phyloP scores from a whole-genome alignment of 1,140 invertebrate species.

The Oedothorax gibbosus region DNA sequence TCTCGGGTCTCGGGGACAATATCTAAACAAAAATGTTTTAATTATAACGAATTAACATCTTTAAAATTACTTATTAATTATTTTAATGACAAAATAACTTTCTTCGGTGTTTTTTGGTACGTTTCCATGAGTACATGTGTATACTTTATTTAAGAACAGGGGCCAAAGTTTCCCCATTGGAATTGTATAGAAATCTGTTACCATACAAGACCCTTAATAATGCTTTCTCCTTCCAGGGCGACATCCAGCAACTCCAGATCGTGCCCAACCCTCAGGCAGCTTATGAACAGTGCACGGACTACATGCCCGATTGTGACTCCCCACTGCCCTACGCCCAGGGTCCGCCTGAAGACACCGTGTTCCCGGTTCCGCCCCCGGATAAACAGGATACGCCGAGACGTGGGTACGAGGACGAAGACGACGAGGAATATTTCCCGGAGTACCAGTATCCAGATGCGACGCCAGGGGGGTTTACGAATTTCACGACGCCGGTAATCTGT shows the following conservation, averaged over 20 bases:
- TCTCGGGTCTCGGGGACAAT: no score
- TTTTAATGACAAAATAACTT: no score
- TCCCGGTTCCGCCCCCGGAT: constrained; percentile 36
- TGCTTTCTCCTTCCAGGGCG: constrained; percentile 74
- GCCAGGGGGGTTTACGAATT: constrained; percentile 45
- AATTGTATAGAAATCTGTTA: no score
- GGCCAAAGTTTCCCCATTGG: no score
- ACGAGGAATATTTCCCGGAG: constrained; percentile 64
- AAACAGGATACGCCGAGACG: constrained; percentile 1
- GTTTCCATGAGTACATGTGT: no score
- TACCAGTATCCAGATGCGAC: constrained; percentile 52
- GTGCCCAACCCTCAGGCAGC: constrained; percentile 80
- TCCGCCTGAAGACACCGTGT: constrained; percentile 45
- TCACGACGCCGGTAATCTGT: constrained; percentile 16
- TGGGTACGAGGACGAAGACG: constrained; percentile 61
- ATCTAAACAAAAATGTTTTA: no score
- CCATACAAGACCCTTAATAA: no score
- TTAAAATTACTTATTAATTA: no score
- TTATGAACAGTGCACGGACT: constrained; percentile 79
- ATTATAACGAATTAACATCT: no score
- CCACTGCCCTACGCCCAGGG: constrained; percentile 63
- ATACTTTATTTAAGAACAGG: no score
- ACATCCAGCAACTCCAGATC: constrained; percentile 81
- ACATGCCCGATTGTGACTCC: constrained; percentile 76
- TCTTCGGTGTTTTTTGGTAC: no score